Base-by-base conservation (phyloP, 2,113 vertebrate species). In the Urocynchramus pylzowi region DNA sequence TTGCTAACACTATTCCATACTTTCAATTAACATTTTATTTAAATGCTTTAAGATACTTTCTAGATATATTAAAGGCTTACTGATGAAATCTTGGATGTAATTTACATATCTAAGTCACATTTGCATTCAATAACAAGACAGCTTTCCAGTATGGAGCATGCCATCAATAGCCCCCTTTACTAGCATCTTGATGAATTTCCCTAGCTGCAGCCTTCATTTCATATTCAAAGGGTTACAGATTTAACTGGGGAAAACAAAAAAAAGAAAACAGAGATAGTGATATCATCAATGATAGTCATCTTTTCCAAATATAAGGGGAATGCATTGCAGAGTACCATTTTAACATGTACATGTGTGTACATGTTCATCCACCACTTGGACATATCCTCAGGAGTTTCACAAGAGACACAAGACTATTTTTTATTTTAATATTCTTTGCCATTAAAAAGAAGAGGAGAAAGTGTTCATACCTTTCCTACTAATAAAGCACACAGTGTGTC, bases 11-110 rank as follows among this genome's bases (percentile, higher is more conserved):
- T 75, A 45, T 89, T 86, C 37, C 64, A 47, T 90, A 68, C 88
- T 93, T 97, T 87, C 92, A 96, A 95, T 97, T 96, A 97, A 94
- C 90, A 93, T 96, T 96, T 95, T 94, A 75, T 94, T 95, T 89
- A 96, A 96, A 96, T 78, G 79, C 73, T 95, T 96, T 90, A 91
- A 84, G 92, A 90, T 94, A 65, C 63, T 81, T 96, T 93, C 95
- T 89, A 92, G 87, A 93, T 94, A 74, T 94, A 89, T 94, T 95
- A 93, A 95, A 94, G 73, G 19, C 84, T 84, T 94, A 67, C 65
- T 90, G 93, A 94, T 94, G 86, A 92, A 95, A 88, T 90, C 84
- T 95, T 78, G 80, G 93, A 89, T 95, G 81, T 39, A 81, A 96
- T 96, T 97, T 94, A 87, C 86, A 95, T 90, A 96, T 82, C 83